phyloP scores from a whole-genome alignment of 1,140 invertebrate species.

The Diabrotica undecimpunctata region DNA sequence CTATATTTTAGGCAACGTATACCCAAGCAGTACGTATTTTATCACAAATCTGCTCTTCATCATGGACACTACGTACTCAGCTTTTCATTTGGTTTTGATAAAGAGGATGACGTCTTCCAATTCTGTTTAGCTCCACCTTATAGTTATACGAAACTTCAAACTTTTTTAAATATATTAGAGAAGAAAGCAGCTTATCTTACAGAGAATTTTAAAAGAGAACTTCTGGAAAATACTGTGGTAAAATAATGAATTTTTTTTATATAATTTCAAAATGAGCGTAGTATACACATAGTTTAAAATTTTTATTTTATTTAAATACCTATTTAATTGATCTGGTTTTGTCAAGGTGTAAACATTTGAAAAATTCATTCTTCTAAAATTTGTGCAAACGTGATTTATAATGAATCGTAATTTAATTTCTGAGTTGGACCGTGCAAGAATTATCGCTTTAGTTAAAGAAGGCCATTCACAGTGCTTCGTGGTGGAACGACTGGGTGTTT shows the following conservation, averaged over 20 bases:
- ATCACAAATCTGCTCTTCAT: constrained; percentile 87
- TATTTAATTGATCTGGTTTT: no score
- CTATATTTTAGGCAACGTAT: constrained; percentile 69
- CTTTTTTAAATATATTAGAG: constrained; percentile 76
- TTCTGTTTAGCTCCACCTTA: constrained; percentile 92
- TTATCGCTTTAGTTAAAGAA: no score
- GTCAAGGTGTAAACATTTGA: no score
- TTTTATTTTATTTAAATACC: no score
- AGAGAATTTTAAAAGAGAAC: constrained; percentile 59
- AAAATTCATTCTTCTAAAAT: no score
- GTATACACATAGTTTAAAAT: not conserved
- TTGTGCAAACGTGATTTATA: no score
- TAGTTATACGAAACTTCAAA: constrained; percentile 85
- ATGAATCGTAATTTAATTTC: no score
- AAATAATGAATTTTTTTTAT: constrained; percentile 34
- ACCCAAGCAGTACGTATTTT: constrained; percentile 84
- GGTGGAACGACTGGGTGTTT: no score
- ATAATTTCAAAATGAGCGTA: not conserved
- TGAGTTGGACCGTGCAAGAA: no score
- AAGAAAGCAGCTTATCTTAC: constrained; percentile 51
- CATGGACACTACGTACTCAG: constrained; percentile 90
- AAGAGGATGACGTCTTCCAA: constrained; percentile 90
- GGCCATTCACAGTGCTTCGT: no score
- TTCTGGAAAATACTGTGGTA: constrained; percentile 70
- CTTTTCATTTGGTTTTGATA: constrained; percentile 91